phyloP scores from a whole-genome alignment of 37 sponge, comb jelly and placozoan genomes.

The Oscarella lobularis region DNA sequence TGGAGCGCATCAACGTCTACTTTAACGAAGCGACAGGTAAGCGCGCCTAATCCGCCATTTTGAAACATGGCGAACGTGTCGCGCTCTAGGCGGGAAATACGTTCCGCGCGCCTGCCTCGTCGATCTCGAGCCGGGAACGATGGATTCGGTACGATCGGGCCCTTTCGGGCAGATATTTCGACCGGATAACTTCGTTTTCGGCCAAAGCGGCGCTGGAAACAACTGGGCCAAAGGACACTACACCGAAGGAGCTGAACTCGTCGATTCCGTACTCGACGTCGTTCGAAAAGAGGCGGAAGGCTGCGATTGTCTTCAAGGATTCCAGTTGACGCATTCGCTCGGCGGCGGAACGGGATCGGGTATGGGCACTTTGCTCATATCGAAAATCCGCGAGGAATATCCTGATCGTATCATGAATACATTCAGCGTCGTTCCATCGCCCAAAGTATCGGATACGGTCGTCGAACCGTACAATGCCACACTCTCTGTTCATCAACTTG shows the following conservation, averaged over 20 bases:
- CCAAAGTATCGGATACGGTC: slow-evolving; percentile 48
- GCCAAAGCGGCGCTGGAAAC: slow-evolving; percentile 94
- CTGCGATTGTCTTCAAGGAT: slow-evolving; percentile 99
- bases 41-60: slow-evolving; percentile 9
- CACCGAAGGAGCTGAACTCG: slow-evolving; percentile 92
- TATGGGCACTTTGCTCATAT: slow-evolving; percentile 98
- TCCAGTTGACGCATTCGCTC: slow-evolving; percentile 99
- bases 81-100: slow-evolving; percentile 35
- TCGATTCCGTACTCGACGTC: slow-evolving; percentile 96
- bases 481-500: slow-evolving; percentile 79
- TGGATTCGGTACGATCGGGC: slow-evolving; percentile 98
- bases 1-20: slow-evolving; percentile 99
- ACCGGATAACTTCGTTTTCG: slow-evolving; percentile 99
- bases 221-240: slow-evolving; percentile 99
- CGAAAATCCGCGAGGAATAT: slow-evolving; percentile 99
- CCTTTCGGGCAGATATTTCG: slow-evolving; percentile 99
- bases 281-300: slow-evolving; percentile 98
- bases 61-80: background rate
- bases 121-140: slow-evolving; percentile 86
- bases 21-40: slow-evolving; percentile 64
- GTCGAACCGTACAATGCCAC: slow-evolving; percentile 62
- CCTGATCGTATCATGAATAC: slow-evolving; percentile 95
- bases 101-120: slow-evolving; percentile 45
- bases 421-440: slow-evolving; percentile 45
- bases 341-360: slow-evolving; percentile 96